Conservation (phyloP, 1,140 invertebrate genomes). For the Tetragonula clypearis region DNA sequence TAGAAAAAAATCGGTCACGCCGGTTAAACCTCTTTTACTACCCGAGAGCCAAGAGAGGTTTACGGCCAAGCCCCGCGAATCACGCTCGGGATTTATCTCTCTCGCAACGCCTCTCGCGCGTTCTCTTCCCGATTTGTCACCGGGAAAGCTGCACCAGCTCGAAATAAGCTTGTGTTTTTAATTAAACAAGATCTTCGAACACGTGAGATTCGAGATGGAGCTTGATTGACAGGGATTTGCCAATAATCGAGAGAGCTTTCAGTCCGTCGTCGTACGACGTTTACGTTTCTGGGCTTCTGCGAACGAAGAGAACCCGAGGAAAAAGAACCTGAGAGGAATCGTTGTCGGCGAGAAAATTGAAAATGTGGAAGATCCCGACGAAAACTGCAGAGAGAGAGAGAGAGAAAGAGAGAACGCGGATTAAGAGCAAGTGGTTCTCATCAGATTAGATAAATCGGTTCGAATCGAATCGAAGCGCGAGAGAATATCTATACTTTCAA, state of each 20-base stretch:
- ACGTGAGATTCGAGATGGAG: neutral
- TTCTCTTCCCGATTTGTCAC: neutral
- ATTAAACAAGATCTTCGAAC: conserved; percentile 15
- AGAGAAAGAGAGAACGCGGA: neutral
- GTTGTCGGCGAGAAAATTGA: conserved; percentile 2
- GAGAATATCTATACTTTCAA: neutral
- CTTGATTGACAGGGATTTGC: too few relatives aligned
- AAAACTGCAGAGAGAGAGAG: neutral
- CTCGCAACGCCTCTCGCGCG: neutral
- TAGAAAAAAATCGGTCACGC: conserved; percentile 5
- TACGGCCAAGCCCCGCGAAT: neutral
- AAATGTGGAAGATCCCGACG: neutral
- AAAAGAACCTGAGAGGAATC: neutral
- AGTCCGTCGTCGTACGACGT: neutral
- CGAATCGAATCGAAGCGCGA: neutral
- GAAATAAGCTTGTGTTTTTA: neutral
- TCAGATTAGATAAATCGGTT: neutral
- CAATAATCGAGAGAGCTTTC: neutral
- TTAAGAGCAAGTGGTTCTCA: conserved; percentile 4
- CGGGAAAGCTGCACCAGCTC: neutral
- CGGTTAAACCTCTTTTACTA: neutral
- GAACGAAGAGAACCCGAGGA: neutral
- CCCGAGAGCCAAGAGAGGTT: neutral
- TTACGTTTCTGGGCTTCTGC: conserved; percentile 11
- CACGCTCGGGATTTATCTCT: too few relatives aligned